Conservation (phyloP, 2,888 invertebrate species). For the Lasioglossum zephyrum region DNA sequence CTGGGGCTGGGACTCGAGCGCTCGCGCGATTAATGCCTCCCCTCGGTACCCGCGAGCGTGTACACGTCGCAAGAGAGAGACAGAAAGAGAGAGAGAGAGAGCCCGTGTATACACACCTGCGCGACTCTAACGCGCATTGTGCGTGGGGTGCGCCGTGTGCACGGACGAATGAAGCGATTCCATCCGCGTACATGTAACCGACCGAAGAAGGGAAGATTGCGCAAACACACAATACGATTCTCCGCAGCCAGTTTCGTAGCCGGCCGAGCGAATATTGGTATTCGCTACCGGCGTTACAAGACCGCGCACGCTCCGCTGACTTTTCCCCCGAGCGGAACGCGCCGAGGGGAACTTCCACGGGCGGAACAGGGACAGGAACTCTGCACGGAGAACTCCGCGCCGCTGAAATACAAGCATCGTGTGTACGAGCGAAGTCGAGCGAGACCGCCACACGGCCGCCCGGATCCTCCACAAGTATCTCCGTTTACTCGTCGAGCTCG, state of each 20-base stretch:
- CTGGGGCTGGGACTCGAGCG: not conserved
- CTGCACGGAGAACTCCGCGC: slow-evolving; percentile 46
- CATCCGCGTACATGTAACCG: slow-evolving; percentile 21
- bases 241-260: slow-evolving; percentile 54
- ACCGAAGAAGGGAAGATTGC: slow-evolving; percentile 43
- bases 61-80: not conserved
- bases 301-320: slow-evolving; percentile 59
- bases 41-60: slow-evolving; percentile 15
- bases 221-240: slow-evolving; percentile 47
- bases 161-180: slow-evolving; percentile 43
- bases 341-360: slow-evolving; percentile 3
- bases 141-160: slow-evolving; percentile 18
- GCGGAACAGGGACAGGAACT: slow-evolving; percentile 37
- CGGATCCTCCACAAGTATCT: slow-evolving; percentile 26
- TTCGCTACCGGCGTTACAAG: slow-evolving; percentile 59
- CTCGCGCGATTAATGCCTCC: slow-evolving; percentile 40
- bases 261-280: slow-evolving; percentile 59
- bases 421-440: slow-evolving; percentile 39
- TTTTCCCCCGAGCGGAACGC: slow-evolving; percentile 50
- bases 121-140: slow-evolving; percentile 24
- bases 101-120: not conserved
- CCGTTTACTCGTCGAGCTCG: slow-evolving; percentile 29
- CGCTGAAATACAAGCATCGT: slow-evolving; percentile 43
- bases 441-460: slow-evolving; percentile 21
- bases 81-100: not conserved